Evolutionary conservation across 92 coral and sea anemone species (phyloP).

Genomic region (Blastomussa wellsi): DNA sequence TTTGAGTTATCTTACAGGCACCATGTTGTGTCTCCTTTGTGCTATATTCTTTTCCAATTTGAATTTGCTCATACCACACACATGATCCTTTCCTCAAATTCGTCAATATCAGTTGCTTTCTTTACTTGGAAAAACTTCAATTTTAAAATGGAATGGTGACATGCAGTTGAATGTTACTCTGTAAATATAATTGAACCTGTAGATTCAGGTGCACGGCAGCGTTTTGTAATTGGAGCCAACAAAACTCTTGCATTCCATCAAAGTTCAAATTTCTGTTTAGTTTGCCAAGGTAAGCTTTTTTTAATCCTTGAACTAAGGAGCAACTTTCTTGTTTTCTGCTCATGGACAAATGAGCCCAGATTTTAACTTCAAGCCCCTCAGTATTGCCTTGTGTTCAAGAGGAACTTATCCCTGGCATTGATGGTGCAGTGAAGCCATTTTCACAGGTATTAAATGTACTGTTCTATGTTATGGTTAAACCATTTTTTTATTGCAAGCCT

Average conservation of each 20-base stretch:
- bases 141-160: background rate
- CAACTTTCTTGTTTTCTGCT: background rate
- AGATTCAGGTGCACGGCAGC: background rate
- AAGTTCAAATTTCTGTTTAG: background rate
- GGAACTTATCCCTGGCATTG: background rate
- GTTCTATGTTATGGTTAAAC: background rate
- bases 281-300: background rate
- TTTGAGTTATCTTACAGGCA: background rate
- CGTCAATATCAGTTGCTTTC: background rate
- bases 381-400: background rate
- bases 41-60: background rate
- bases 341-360: background rate
- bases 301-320: background rate
- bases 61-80: background rate
- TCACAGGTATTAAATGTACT: background rate
- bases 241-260: background rate
- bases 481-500: background rate
- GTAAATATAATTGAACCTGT: background rate
- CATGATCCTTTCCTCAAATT: background rate
- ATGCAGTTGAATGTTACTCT: background rate
- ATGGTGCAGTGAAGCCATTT: background rate
- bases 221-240: background rate
- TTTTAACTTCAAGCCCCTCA: background rate
- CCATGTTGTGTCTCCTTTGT: background rate
- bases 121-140: background rate